Conservation (phyloP, 2,888 invertebrate genomes). For the Melangyna quadrimaculata region DNA sequence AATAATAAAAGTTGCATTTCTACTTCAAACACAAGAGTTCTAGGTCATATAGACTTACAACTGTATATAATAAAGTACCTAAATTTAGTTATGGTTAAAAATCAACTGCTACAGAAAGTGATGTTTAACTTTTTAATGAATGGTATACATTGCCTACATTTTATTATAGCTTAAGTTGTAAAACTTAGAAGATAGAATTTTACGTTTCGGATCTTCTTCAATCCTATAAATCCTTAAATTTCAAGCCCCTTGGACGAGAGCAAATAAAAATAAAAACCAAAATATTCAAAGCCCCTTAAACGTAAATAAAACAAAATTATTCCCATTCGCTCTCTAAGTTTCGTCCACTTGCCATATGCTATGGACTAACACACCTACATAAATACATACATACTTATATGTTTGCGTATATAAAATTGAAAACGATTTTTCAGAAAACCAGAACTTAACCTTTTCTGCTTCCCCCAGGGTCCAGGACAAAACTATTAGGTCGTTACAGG, state of each 20-base stretch:
- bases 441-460: not conserved
- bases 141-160: not conserved
- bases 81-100: too few relatives aligned
- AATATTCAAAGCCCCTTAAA: not conserved
- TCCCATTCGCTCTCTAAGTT: not conserved
- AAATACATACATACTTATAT: too few relatives aligned
- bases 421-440: constrained; percentile 19
- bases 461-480: not conserved
- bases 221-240: not conserved
- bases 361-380: not conserved
- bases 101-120: too few relatives aligned
- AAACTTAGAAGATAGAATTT: not conserved
- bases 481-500: constrained; percentile 6
- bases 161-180: not conserved
- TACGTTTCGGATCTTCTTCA: not conserved
- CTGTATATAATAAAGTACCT: too few relatives aligned
- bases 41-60: too few relatives aligned
- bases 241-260: not conserved
- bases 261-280: not conserved
- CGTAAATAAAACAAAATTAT: not conserved
- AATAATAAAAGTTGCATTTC: too few relatives aligned
- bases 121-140: not conserved
- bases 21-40: too few relatives aligned
- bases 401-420: constrained; percentile 8
- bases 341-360: not conserved